A percentile compares a stretch with the other conserved stretches of the same genome.
phyloP scores from a whole-genome alignment of 2,113 vertebrate species.

The Halcyon senegalensis region DNA sequence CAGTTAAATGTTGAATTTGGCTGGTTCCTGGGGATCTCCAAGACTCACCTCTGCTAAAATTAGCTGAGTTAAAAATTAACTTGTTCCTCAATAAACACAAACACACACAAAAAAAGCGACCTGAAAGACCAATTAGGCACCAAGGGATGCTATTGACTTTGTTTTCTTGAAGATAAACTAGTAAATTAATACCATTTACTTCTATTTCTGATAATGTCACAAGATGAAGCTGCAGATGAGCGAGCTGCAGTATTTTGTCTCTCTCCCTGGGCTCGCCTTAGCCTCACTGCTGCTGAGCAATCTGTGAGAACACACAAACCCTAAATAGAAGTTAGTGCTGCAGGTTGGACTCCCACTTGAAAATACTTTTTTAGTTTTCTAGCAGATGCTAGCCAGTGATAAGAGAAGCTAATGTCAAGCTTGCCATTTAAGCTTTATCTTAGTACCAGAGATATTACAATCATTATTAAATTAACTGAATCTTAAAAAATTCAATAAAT shows the following conservation, averaged over 20 bases:
- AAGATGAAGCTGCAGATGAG: neutral
- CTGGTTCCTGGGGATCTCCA: neutral
- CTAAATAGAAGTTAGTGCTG: neutral
- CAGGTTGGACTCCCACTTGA: neutral
- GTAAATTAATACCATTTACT: neutral
- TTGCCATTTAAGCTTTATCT: neutral
- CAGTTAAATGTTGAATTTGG: neutral
- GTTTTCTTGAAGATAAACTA: neutral
- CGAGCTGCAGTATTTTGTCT: neutral
- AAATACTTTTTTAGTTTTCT: neutral
- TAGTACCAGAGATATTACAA: neutral
- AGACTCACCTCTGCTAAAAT: conserved; percentile 3
- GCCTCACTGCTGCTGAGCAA: neutral
- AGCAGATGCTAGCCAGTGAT: neutral
- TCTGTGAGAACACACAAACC: neutral
- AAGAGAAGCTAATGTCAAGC: neutral
- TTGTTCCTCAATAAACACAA: neutral
- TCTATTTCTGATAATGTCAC: neutral
- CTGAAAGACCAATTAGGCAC: neutral
- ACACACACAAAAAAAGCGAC: neutral
- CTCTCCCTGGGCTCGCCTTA: neutral
- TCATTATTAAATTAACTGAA: neutral
- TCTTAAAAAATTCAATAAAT: neutral
- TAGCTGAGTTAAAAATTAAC: neutral
- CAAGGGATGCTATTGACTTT: neutral